phyloP scores from a whole-genome alignment of 2,888 invertebrate species.

The Caenorhabditis sp. region DNA sequence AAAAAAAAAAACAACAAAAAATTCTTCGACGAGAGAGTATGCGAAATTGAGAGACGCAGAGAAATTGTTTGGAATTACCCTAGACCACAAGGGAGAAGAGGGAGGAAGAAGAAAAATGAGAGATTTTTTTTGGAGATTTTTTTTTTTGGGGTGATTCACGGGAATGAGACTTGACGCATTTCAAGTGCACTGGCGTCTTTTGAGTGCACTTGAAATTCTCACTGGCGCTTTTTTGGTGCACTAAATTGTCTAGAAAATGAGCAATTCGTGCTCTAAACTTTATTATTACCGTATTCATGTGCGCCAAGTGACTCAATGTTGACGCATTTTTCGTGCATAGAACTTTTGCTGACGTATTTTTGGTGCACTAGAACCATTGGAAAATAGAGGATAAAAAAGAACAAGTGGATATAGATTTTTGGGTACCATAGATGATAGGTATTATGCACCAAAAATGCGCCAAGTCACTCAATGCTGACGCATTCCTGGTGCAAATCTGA shows the following conservation, averaged over 20 bases:
- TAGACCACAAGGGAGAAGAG: background rate
- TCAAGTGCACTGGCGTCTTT: background rate
- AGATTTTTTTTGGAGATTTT: background rate
- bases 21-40: background rate
- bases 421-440: too few relatives aligned
- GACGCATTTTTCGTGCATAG: too few relatives aligned
- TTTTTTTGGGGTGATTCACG: background rate
- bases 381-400: too few relatives aligned
- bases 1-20: constrained; percentile 2
- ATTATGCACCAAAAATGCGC: too few relatives aligned
- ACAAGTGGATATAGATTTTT: too few relatives aligned
- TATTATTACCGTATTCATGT: too few relatives aligned
- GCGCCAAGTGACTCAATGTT: too few relatives aligned
- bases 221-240: background rate
- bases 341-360: too few relatives aligned
- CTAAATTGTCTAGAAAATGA: constrained; percentile 2
- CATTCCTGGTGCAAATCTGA: too few relatives aligned
- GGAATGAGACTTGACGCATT: too few relatives aligned
- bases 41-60: constrained; percentile 2
- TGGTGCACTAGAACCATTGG: too few relatives aligned
- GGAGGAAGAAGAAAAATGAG: background rate
- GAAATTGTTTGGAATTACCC: constrained; percentile 1
- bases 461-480: too few relatives aligned
- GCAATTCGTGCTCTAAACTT: constrained; percentile 2
- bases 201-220: background rate